Evolutionary conservation across 2,888 invertebrate species (phyloP).

Genomic region (Gymnocheta viridis): DNA sequence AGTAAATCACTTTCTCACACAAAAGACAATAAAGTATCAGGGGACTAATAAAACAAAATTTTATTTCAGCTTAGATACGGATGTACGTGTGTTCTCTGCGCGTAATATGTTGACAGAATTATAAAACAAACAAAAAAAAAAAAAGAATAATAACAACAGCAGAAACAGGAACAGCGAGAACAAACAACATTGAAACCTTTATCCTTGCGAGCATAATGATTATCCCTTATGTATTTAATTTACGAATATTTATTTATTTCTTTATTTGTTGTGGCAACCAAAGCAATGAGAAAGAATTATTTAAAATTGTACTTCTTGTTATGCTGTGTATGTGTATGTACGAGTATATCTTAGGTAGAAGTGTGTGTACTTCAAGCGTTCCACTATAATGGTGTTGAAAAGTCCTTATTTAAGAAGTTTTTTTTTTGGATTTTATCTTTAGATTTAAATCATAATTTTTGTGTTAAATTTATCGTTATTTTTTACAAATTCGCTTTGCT

Average conservation of each 20-base stretch:
- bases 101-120: slow-evolving; percentile 28
- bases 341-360: too few species aligned
- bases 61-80: slow-evolving; percentile 72
- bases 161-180: not conserved
- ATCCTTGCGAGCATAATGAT: slow-evolving; percentile 12
- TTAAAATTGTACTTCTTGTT: slow-evolving; percentile 9
- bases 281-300: not conserved
- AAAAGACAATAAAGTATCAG: slow-evolving; percentile 74
- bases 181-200: not conserved
- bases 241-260: slow-evolving; percentile 9
- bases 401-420: not conserved
- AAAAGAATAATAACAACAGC: not conserved
- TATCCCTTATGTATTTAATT: slow-evolving; percentile 14
- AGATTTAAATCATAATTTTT: not conserved
- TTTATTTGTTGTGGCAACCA: slow-evolving; percentile 16
- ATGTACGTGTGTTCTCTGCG: slow-evolving; percentile 70
- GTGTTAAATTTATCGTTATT: too few species aligned
- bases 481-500: too few species aligned
- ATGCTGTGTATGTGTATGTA: not conserved
- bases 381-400: not conserved
- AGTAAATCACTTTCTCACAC: slow-evolving; percentile 67
- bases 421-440: not conserved
- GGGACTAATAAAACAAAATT: slow-evolving; percentile 79
- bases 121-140: not conserved
- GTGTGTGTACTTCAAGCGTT: not conserved